A percentile compares a stretch with the other conserved stretches of the same genome.
These are phyloP conservation scores for Pogonomyrmex barbatus DNA, from an alignment of 1,140 invertebrate genomes.

Conservation along the genomic window DNA sequence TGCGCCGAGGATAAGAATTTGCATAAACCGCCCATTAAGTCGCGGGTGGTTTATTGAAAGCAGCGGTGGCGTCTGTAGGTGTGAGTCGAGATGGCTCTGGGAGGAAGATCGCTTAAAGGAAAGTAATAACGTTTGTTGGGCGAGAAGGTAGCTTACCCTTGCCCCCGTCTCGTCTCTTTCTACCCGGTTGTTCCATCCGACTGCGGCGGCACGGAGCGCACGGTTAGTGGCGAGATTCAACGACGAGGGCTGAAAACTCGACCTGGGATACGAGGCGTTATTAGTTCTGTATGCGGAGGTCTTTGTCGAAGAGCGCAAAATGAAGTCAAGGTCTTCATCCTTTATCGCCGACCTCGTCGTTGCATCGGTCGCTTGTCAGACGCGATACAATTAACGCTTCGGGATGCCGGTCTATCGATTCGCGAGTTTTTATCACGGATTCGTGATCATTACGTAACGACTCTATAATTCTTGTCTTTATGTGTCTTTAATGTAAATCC, in stretches of 20 bases:
- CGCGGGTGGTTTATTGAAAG: slow-evolving; percentile 83
- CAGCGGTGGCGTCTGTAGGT: slow-evolving; percentile 78
- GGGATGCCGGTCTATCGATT: slow-evolving; percentile 46
- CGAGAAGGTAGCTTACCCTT: slow-evolving; percentile 73
- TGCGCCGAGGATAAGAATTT: slow-evolving; percentile 79
- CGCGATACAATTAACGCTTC: slow-evolving; percentile 58
- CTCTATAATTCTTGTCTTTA: not conserved
- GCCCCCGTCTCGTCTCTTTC: slow-evolving; percentile 36
- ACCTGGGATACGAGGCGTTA: slow-evolving; percentile 63
- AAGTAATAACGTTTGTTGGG: slow-evolving; percentile 83
- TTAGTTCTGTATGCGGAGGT: slow-evolving; percentile 66
- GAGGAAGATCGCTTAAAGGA: slow-evolving; percentile 80
- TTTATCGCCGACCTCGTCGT: slow-evolving; percentile 30
- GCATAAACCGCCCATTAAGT: slow-evolving; percentile 83
- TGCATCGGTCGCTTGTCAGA: slow-evolving; percentile 36
- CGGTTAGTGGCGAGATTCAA: slow-evolving; percentile 38
- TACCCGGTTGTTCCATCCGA: slow-evolving; percentile 43
- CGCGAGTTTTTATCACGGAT: slow-evolving; percentile 35
- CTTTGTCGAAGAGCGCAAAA: slow-evolving; percentile 55
- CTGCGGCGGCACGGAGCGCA: slow-evolving; percentile 47
- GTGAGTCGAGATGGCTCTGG: slow-evolving; percentile 77
- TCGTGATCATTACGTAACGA: slow-evolving; percentile 12
- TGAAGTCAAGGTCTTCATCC: slow-evolving; percentile 60
- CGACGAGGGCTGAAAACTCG: slow-evolving; percentile 30
- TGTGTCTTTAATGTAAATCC: slow-evolving; percentile 11